Base-by-base conservation (phyloP, 2,113 vertebrate species). In the Cyphomyrus plagiostoma region DNA sequence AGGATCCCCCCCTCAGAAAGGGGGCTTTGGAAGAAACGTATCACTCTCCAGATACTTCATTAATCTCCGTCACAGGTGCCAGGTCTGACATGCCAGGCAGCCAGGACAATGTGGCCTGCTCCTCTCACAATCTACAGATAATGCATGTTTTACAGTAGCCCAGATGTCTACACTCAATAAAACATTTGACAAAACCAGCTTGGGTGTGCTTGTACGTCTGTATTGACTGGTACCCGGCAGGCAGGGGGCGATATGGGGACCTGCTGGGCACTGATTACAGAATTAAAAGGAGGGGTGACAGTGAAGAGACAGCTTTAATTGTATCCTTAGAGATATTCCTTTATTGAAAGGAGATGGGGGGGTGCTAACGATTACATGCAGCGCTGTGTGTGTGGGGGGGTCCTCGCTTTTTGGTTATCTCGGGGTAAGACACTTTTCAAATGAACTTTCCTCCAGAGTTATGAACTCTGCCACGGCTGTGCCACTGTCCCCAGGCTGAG, bases 11-110 rank as follows among this genome's bases (percentile, higher is more conserved):
- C 96, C 97, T 98, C 97, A 95, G 98, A 98, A 98, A 96, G 96
- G 96, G 97, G 96, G 97, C 97, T 97, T 98, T 98, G 97, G 95
- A 96, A 97, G 96, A 97, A 96, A 96, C 97, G 94, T 97, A 98
- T 98, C 97, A 98, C 97, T 98, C 98, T 99, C 98, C 97, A 97
- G 98, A 98, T 99, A 98, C 98, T 99, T 99, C 98, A 99, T 99
- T 99, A 99, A 99, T 99, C 98, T 99, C 98, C 98, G 98, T 99
- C 98, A 98, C 96, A 21, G 58, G 45, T 62, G 70, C 83, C 58
- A 70, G 39, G 48, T 93, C 96, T 98, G 98, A 98, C 98, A 98
- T 97, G 95, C 97, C 97, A 99, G 98, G 99, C 98, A 98, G 98
- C 95, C 93, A 96, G 96, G 97, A 99, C 98, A 99, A 99, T 98